Evolutionary conservation across 2,888 invertebrate genomes (phyloP), one percentile per base, ranked within the genome.

Genomic region (Drosophila mercatorum): DNA sequence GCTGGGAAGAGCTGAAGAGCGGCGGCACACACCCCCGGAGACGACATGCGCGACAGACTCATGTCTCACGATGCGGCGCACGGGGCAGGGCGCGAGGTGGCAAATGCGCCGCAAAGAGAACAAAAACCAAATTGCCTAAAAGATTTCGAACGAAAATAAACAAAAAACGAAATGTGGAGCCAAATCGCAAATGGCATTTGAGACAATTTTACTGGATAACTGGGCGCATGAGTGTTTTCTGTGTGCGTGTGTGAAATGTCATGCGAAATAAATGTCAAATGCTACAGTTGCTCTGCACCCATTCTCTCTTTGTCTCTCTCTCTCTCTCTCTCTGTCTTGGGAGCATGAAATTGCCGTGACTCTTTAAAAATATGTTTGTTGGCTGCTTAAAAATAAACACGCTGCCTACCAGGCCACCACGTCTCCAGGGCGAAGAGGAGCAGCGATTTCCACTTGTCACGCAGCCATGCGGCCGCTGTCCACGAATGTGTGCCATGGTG

Each of bases 181-280:
- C 67, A 64, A 78, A 64, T 61, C 62, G 62, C 56, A 55, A 47
- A 53, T 38, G 49, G 43, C 62, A 68, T 41, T 76, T 69, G 49
- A 64, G 59, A 70, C 68, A 82, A 65, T 77, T 74, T 68, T 17
- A 38, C 82, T 75, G 84, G 87, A 84, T 78, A 87, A 83, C 82
- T 55, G 65, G 87, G 79, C 75, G 79, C 72, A 75, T 78, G 66
- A 83, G 66, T 69, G 65, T 59, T 61, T 51, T 43, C 17, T 52
- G 55, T 28, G 40, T 62, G 40, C 34, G 72, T 70, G 72, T 80
- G 62, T 82, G 59, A 77, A 88, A 77, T 85, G 85, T 82, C 85
- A 85, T 80, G 85, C 85, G 64, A 83, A 88, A 88, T 88, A 88
- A 83, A 87, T 77, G 74, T 75, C 72, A 76, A 74, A 43, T 67